These are phyloP conservation scores for western clawed frog (Xenopus tropicalis) DNA, from an alignment of 2,113 vertebrate species.

Conservation along the genomic window DNA sequence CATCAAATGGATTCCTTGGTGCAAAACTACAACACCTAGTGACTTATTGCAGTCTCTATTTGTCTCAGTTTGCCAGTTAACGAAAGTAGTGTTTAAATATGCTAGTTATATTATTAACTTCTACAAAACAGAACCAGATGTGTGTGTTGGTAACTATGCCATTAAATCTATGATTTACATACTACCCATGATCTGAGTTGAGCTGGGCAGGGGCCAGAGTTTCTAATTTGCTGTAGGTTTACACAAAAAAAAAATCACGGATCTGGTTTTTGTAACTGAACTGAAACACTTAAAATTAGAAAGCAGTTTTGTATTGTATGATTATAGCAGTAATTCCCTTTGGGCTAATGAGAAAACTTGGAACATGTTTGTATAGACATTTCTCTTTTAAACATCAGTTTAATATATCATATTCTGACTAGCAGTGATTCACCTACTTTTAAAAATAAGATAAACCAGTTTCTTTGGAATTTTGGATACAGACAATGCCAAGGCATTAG, in stretches of 20 bases:
- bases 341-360: constrained; percentile 73
- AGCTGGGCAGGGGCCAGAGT: constrained; percentile 84
- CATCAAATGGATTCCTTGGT: constrained; percentile 53
- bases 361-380: constrained; percentile 71
- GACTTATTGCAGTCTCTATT: constrained; percentile 57
- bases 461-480: constrained; percentile 58
- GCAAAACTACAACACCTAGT: constrained; percentile 50
- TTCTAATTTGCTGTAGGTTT: constrained; percentile 94
- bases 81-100: constrained; percentile 81
- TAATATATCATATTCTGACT: constrained; percentile 68
- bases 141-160: constrained; percentile 77
- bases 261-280: constrained; percentile 86
- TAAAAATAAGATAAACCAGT: constrained; percentile 64
- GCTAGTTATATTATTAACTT: constrained; percentile 84
- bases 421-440: constrained; percentile 65
- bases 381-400: constrained; percentile 65
- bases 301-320: constrained; percentile 70
- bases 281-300: constrained; percentile 83
- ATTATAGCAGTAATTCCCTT: constrained; percentile 79
- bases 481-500: constrained; percentile 62
- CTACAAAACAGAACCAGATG: constrained; percentile 94
- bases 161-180: constrained; percentile 94
- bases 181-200: constrained; percentile 82
- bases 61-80: constrained; percentile 71
- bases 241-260: constrained; percentile 70